phyloP scores from a whole-genome alignment of 2,888 invertebrate species.

The Agapetus fuscipes region DNA sequence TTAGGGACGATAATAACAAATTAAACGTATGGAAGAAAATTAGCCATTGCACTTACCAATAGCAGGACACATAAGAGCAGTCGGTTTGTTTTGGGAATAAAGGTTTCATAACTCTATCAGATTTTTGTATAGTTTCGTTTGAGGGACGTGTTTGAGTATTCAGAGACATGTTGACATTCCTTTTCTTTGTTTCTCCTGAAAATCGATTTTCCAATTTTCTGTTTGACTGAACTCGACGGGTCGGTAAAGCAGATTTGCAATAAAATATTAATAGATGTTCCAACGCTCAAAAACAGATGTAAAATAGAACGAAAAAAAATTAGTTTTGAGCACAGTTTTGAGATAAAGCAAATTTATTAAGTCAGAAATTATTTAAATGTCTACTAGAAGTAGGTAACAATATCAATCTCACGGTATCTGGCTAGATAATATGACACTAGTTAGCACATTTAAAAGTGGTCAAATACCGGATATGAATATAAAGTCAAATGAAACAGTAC shows the following conservation, averaged over 20 bases:
- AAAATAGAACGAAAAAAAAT: background rate
- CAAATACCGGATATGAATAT: slow-evolving; percentile 6
- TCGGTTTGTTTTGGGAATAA: slow-evolving; percentile 67
- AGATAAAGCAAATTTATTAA: too few relatives aligned
- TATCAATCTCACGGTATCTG: too few relatives aligned
- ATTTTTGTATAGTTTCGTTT: slow-evolving; percentile 40
- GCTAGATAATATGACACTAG: too few relatives aligned
- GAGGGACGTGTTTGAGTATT: slow-evolving; percentile 34
- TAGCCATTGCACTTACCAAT: slow-evolving; percentile 63
- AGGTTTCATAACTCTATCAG: slow-evolving; percentile 38
- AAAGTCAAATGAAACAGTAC: too few relatives aligned
- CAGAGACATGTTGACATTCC: slow-evolving; percentile 38
- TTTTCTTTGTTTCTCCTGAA: slow-evolving; percentile 16
- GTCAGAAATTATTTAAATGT: too few relatives aligned
- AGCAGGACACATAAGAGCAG: slow-evolving; percentile 78
- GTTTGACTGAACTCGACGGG: too few relatives aligned
- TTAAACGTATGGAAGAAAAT: too few relatives aligned
- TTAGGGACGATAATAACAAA: too few relatives aligned
- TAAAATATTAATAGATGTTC: background rate
- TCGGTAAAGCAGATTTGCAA: background rate
- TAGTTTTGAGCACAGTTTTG: background rate
- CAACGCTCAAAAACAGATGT: too few relatives aligned
- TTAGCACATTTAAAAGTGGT: too few relatives aligned
- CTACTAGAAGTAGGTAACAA: too few relatives aligned
- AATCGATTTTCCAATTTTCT: slow-evolving; percentile 7